Percentiles rank a stretch among this genome's conserved stretches.
Evolutionary conservation across 2,797 vertebrate genomes (phyloP).

Genomic region (Tolypeutes matacus): DNA sequence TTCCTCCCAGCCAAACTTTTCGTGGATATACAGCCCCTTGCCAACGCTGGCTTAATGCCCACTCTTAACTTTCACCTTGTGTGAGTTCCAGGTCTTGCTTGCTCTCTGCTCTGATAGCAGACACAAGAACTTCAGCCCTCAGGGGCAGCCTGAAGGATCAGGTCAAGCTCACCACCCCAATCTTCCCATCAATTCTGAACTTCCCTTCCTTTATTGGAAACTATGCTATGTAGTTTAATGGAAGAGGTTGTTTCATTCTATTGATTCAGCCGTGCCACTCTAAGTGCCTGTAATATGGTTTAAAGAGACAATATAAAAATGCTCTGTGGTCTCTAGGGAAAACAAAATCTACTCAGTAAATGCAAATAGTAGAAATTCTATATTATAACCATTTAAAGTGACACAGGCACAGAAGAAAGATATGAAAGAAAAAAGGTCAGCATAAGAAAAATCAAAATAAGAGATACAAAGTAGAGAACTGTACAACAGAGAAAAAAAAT

Average conservation of each 20-base stretch:
- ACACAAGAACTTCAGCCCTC: background rate
- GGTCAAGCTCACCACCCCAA: background rate
- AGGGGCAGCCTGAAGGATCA: background rate
- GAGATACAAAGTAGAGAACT: background rate
- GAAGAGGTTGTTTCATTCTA: background rate
- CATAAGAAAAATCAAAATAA: background rate
- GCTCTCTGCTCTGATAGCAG: background rate
- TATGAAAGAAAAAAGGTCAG: background rate
- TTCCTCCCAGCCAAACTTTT: background rate
- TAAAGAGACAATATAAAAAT: constrained; percentile 38
- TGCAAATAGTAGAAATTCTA: constrained; percentile 14
- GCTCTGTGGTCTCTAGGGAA: background rate
- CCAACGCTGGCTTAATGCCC: background rate
- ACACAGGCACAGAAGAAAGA: background rate
- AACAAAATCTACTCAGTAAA: constrained; percentile 21
- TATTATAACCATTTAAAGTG: background rate
- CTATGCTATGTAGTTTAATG: background rate
- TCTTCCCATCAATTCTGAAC: background rate
- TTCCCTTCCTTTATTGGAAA: background rate
- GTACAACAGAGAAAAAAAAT: background rate
- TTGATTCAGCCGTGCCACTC: background rate
- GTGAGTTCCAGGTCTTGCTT: background rate
- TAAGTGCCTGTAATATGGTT: background rate
- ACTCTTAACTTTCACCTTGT: background rate
- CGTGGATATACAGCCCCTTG: background rate